These are phyloP conservation scores for Germaria angustata DNA, from an alignment of 2,888 invertebrate genomes.

Conservation along the genomic window DNA sequence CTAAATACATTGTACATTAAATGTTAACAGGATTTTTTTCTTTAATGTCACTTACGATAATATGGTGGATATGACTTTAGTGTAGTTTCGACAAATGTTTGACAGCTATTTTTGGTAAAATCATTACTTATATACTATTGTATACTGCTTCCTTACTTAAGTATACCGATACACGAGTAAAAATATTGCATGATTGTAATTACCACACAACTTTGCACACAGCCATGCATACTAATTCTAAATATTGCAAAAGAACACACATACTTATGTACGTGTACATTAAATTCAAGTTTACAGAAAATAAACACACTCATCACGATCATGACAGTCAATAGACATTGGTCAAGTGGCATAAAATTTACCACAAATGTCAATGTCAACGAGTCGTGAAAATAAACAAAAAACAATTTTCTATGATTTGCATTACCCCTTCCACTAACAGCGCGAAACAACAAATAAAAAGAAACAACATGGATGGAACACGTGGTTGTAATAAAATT, in stretches of 20 bases:
- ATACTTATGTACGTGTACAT: not conserved
- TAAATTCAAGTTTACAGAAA: not conserved
- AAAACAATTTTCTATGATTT: slow-evolving; percentile 7
- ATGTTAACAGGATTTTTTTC: too few relatives aligned
- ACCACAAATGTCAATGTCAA: slow-evolving; percentile 66
- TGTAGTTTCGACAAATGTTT: too few relatives aligned
- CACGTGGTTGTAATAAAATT: slow-evolving; percentile 13
- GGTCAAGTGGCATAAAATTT: slow-evolving; percentile 56
- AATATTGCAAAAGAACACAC: too few relatives aligned
- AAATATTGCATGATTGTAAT: too few relatives aligned
- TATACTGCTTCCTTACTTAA: too few relatives aligned
- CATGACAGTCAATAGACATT: slow-evolving; percentile 35
- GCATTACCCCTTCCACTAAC: not conserved
- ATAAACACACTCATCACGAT: slow-evolving; percentile 1
- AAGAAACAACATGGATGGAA: not conserved
- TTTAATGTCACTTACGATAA: too few relatives aligned
- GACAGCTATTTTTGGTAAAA: too few relatives aligned
- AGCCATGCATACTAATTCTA: too few relatives aligned
- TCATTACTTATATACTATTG: not conserved
- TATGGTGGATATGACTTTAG: not conserved
- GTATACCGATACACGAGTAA: too few relatives aligned
- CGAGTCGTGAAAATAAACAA: slow-evolving; percentile 45
- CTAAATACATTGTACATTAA: too few relatives aligned
- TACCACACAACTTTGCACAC: too few relatives aligned
- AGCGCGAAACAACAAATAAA: not conserved